phyloP scores from a whole-genome alignment of 2,797 vertebrate species.

The Tragopan temminckii region DNA sequence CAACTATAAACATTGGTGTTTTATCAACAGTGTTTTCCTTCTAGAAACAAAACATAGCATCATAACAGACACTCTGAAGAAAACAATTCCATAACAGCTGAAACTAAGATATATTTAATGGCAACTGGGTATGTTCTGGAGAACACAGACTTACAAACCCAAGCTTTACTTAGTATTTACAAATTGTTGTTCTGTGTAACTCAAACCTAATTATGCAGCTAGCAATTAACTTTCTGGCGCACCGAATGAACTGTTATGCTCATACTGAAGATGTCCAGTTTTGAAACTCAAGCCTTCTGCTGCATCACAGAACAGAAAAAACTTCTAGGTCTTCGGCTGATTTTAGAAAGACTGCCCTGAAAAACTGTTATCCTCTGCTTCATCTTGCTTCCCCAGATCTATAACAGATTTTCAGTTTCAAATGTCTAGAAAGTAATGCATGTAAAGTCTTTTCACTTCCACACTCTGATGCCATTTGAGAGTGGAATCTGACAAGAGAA shows the following conservation, averaged over 20 bases:
- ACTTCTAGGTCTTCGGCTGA: background rate
- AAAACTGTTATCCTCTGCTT: background rate
- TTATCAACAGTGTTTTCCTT: no score
- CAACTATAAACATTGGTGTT: no score
- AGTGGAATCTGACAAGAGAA: background rate
- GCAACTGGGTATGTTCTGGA: background rate
- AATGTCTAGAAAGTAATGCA: background rate
- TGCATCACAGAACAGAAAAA: background rate
- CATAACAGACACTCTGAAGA: no score
- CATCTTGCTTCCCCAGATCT: background rate
- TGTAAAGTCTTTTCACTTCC: background rate
- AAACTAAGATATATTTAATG: background rate
- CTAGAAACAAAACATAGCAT: no score
- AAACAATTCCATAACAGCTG: no score
- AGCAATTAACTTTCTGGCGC: background rate
- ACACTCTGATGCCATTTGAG: background rate
- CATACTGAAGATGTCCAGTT: background rate
- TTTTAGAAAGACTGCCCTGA: background rate
- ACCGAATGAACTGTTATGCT: background rate
- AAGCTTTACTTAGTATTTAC: background rate
- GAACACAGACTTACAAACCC: background rate
- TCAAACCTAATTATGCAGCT: background rate
- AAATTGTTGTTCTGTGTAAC: background rate
- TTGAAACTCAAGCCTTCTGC: background rate
- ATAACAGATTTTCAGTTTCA: background rate